Conservation (phyloP, 2,888 invertebrate genomes). For the Eledona agricola region DNA sequence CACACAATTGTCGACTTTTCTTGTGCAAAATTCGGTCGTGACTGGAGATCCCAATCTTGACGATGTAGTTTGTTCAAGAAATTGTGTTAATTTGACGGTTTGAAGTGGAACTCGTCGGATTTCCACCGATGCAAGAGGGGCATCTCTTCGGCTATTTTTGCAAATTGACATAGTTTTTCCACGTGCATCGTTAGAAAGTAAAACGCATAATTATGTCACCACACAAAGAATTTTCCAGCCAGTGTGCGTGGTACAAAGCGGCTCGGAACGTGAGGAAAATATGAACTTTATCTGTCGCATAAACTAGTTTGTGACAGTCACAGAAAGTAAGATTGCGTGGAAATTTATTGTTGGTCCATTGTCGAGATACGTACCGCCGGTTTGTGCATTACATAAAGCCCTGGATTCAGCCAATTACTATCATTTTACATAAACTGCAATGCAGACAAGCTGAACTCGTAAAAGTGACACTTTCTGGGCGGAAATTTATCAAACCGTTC, state of each 20-base stretch:
- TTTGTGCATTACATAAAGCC: no score
- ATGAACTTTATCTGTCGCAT: constrained; percentile 17
- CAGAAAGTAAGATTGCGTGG: constrained; percentile 27
- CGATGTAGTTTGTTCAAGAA: constrained; percentile 2
- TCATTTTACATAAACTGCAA: constrained; percentile 22
- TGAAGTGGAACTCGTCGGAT: no score
- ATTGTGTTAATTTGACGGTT: constrained; percentile 15
- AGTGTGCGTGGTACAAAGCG: no score
- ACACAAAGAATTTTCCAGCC: no score
- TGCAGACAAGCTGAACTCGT: constrained; percentile 9
- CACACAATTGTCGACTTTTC: no score
- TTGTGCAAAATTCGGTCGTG: no score
- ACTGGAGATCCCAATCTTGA: constrained; percentile 3
- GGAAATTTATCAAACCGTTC: constrained; percentile 22
- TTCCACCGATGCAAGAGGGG: no score
- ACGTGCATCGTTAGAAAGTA: no score
- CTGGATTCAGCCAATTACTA: constrained; percentile 26
- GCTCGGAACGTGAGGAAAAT: constrained; percentile 4
- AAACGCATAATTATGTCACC: no score
- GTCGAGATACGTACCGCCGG: constrained; percentile 9
- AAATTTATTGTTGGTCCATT: constrained; percentile 12
- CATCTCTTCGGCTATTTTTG: no score
- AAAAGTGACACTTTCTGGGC: constrained; percentile 24
- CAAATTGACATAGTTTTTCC: no score
- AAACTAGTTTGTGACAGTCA: constrained; percentile 25